Conservation (phyloP, 1,140 invertebrate species). For the Globodera rostochiensis region DNA sequence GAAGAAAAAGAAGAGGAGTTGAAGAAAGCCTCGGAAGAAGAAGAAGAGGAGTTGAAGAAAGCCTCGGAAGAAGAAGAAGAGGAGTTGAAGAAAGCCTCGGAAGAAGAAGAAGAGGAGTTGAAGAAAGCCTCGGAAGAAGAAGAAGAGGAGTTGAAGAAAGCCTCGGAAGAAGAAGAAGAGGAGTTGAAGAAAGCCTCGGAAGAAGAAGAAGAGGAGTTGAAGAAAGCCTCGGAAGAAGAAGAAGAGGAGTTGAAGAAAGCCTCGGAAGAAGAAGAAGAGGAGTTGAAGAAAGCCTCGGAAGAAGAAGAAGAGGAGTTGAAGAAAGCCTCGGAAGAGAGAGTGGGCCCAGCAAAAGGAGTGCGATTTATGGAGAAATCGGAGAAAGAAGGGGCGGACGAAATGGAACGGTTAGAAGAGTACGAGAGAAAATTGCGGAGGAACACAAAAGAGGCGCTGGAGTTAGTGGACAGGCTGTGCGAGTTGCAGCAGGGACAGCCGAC, state of each 20-base stretch:
- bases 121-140: background rate
- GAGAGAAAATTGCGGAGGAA: conserved; percentile 35
- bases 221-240: background rate
- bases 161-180: too few relatives aligned
- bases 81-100: background rate
- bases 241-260: conserved; percentile 7
- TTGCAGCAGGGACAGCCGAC: conserved; percentile 9
- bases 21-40: background rate
- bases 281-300: background rate
- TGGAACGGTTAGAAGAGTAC: conserved; percentile 36
- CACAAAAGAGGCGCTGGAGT: conserved; percentile 39
- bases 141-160: background rate
- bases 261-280: background rate
- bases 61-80: background rate
- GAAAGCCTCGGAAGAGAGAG: conserved; percentile 5
- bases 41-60: background rate
- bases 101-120: too few relatives aligned
- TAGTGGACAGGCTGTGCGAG: conserved; percentile 40
- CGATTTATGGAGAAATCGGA: background rate
- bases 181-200: too few relatives aligned
- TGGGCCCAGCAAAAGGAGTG: background rate
- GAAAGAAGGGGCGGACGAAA: conserved; percentile 4
- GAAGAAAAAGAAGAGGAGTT: too few relatives aligned
- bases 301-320: conserved; percentile 8
- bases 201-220: background rate